Percentiles rank a stretch among this genome's conserved stretches.
phyloP scores from a whole-genome alignment of 2,113 vertebrate genomes.

The Crypturellus undulatus region DNA sequence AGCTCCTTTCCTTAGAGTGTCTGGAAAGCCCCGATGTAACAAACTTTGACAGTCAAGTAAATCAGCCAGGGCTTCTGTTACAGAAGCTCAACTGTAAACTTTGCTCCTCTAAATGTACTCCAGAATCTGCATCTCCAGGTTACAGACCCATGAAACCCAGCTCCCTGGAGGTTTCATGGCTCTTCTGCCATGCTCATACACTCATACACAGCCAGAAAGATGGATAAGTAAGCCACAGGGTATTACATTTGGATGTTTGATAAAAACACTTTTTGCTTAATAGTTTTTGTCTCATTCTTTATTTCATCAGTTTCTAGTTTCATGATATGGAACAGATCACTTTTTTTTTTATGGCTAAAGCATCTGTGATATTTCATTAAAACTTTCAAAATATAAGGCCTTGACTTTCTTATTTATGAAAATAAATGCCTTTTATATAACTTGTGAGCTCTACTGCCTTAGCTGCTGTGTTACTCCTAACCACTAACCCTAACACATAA shows the following conservation, averaged over 20 bases:
- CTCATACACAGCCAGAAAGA: conserved; percentile 50
- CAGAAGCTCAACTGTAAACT: conserved; percentile 39
- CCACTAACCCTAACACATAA: not conserved
- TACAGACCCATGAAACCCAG: not conserved
- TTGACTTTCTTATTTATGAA: not conserved
- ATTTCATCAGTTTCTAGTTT: conserved; percentile 13
- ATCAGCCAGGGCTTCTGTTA: not conserved
- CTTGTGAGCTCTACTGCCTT: not conserved
- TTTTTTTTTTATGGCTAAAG: not conserved
- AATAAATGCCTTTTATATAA: conserved; percentile 21
- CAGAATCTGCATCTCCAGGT: conserved; percentile 64
- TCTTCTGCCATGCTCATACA: conserved; percentile 11
- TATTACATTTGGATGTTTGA: not conserved
- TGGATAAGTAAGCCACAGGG: not conserved
- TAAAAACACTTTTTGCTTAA: not conserved
- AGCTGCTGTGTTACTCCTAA: not conserved
- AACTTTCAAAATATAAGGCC: conserved; percentile 35
- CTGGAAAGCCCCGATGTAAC: not conserved
- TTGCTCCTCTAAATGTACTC: conserved; percentile 51
- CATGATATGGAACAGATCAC: not conserved
- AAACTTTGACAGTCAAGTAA: not conserved
- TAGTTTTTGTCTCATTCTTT: not conserved
- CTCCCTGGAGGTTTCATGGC: not conserved
- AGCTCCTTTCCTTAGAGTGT: not conserved
- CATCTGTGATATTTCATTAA: not conserved